Conservation (phyloP, 2,113 vertebrate species). For the Lycocorax pyrrhopterus region DNA sequence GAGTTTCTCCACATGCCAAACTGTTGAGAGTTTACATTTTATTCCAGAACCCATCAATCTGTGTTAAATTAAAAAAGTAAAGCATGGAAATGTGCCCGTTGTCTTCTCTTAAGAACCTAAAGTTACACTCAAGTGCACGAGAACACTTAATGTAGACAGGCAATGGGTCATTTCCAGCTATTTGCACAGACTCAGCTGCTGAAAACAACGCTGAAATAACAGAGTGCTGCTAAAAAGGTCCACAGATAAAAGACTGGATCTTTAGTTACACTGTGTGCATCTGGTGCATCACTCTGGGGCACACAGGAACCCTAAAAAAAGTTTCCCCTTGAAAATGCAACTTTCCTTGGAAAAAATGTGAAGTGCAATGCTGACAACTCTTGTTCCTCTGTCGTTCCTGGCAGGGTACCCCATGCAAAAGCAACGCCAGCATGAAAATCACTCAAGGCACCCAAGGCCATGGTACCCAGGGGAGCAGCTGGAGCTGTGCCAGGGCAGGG, state of each 20-base stretch:
- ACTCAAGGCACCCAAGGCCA: not conserved
- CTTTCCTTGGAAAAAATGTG: not conserved
- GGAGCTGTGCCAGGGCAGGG: accelerated
- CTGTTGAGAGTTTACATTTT: constrained; percentile 56
- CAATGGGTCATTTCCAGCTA: not conserved
- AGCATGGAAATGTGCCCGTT: constrained; percentile 57
- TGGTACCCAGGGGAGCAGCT: not conserved
- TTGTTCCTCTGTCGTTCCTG: not conserved
- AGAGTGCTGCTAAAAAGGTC: not conserved
- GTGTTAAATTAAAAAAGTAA: constrained; percentile 51
- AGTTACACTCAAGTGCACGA: not conserved
- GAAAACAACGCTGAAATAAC: not conserved
- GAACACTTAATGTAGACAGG: not conserved
- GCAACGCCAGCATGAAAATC: not conserved
- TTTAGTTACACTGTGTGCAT: not conserved
- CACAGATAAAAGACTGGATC: not conserved
- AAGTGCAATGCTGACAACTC: not conserved
- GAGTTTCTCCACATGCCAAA: constrained; percentile 54
- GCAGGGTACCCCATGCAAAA: accelerated
- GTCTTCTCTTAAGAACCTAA: constrained; percentile 59
- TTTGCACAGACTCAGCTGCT: not conserved
- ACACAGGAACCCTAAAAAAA: not conserved
- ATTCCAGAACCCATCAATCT: constrained; percentile 73
- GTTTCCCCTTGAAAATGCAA: not conserved
- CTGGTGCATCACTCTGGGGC: not conserved